A percentile compares a stretch with the other conserved stretches of the same genome.
Conservation (phyloP, 2,797 vertebrate genomes). For the Chromis chromis region DNA sequence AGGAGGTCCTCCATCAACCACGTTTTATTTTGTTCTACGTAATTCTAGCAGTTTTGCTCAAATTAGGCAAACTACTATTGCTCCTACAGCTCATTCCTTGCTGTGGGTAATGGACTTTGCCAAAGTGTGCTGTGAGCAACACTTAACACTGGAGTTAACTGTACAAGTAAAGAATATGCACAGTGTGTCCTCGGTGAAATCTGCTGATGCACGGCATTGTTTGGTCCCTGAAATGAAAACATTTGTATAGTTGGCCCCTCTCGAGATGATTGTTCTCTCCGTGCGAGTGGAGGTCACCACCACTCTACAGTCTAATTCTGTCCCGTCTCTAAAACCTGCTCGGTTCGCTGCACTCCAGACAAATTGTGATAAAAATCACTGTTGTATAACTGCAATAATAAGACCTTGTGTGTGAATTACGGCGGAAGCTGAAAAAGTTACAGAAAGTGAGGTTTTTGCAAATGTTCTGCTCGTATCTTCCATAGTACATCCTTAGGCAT, state of each 20-base stretch:
- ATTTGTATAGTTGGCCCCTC: background rate
- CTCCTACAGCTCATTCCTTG: background rate
- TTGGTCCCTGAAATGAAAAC: slow-evolving; percentile 15
- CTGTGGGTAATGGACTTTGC: background rate
- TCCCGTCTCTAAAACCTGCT: background rate
- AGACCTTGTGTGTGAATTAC: slow-evolving; percentile 7
- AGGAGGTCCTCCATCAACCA: background rate
- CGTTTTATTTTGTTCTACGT: background rate
- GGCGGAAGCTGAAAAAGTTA: background rate
- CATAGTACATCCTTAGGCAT: background rate
- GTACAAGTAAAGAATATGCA: background rate
- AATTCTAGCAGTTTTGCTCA: background rate
- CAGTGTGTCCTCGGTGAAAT: background rate
- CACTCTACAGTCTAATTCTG: slow-evolving; percentile 14
- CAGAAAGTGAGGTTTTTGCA: background rate
- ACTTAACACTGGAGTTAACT: background rate
- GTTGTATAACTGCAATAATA: slow-evolving; percentile 25
- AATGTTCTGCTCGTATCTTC: slow-evolving; percentile 4
- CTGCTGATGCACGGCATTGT: background rate
- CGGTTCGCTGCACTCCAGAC: slow-evolving; percentile 7
- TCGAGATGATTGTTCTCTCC: slow-evolving; percentile 26
- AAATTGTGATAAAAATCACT: slow-evolving; percentile 1
- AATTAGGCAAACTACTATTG: background rate
- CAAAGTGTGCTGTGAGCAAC: background rate
- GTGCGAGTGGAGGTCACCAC: slow-evolving; percentile 15